Base-by-base conservation (phyloP, 2,888 invertebrate species). In the Boloria selene region DNA sequence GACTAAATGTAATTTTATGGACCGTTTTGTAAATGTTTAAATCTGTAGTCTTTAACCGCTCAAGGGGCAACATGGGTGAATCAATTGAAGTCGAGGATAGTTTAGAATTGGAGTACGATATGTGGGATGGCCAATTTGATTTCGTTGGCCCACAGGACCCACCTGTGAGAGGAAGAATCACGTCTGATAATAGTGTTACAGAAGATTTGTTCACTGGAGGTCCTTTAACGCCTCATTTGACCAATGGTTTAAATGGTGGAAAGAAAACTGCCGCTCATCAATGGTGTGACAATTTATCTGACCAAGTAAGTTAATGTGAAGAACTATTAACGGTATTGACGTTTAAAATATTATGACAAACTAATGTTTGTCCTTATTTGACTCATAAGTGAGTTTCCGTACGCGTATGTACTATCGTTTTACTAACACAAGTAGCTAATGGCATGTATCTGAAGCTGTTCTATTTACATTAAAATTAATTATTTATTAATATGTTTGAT, bases 91-190 rank as follows among this genome's bases (percentile, higher is more conserved):
- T 87, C 70, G 93, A 88, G 79, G 94, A 94, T 75, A 94, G 93
- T 80, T 85, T 95, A 77, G 96, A 96, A 80, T 92, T 96, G 86
- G 96, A 96, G 85, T 96, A 96, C 85, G 97, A 97, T 82, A 95
- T 96, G 94, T 97, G 97, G 97, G 96, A 96, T 84, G 97, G 97
- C 67, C 97, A 97, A 89, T 97, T 97, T 79, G 96, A 96, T 88
- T 96, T 96, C 86, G 94, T 96, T 75, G 96, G 96, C 52, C 93
- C 94, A 13, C 93, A 92, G 75, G 90, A 85, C 4, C 82, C 87
- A 1, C 84, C 85, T 16, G 86, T 84, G 69, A 80, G 90, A 49
- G 78, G 77, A 14, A 83, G 92, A 61, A 85, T 90, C 67, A 86
- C 85, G 50, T 90, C 92, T 5, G 88, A 90, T 72, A 75, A 78